phyloP scores from a whole-genome alignment of 2,113 vertebrate genomes.

The Amazona guildingii region DNA sequence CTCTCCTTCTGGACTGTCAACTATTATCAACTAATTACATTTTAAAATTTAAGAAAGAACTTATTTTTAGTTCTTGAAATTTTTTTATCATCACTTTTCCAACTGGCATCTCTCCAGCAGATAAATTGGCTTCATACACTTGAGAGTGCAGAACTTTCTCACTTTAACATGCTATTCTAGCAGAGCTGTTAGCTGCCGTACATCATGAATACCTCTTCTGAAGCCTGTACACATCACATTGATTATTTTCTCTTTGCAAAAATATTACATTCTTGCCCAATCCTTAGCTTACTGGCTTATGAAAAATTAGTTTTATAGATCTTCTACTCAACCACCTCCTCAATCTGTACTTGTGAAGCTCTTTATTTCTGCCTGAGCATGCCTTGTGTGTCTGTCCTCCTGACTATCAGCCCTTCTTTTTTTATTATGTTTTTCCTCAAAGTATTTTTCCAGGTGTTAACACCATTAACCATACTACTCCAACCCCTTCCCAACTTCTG shows the following conservation, averaged over 20 bases:
- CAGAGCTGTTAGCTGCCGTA: not conserved
- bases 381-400: not conserved
- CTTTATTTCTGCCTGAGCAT: not conserved
- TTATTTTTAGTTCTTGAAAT: not conserved
- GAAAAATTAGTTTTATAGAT: not conserved
- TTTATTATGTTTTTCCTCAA: not conserved
- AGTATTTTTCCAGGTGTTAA: not conserved
- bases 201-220: not conserved
- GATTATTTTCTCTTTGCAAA: not conserved
- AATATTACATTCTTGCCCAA: not conserved
- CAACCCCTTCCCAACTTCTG: not conserved
- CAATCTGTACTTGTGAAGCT: not conserved
- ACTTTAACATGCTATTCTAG: not conserved
- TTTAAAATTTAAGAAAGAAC: not conserved
- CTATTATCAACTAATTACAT: not conserved
- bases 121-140: not conserved
- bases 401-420: not conserved
- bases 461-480: not conserved
- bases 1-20: not conserved
- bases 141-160: not conserved
- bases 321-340: not conserved
- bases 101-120: not conserved
- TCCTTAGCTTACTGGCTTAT: not conserved
- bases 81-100: not conserved
- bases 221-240: not conserved